Base-by-base conservation (phyloP, 1,140 invertebrate genomes). In the Aphelinus certus region DNA sequence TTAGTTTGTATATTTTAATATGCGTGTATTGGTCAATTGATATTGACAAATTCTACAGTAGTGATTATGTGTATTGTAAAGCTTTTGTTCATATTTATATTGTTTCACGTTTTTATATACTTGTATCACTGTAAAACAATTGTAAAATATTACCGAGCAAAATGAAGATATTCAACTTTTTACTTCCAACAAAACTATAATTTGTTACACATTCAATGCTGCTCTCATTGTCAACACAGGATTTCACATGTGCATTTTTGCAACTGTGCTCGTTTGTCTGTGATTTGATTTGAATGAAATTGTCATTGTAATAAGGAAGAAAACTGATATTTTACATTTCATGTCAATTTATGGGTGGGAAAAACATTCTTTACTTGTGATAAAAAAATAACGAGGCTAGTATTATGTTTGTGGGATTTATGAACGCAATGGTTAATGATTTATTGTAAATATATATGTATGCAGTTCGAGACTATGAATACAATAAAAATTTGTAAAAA, bases 401-500 rank as follows among this genome's bases (percentile, higher is more conserved):
- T 67, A 26, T 26, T 26, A 5, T 56, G 26, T 67, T 6, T 56
- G 48, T 47, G 53, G 7, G 55, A 67, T 67, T 67, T 67, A 67
- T 67, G 55, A 67, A 56, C 43, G 48, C 53, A 56, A 46, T 42
- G 26, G 48, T 4, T 6, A 65, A 53, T 67, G 7, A 10, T 45
- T 56, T 46, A 67, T 56, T 67, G 65, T 67, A 56, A 10, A 67
- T 67, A 56, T 67, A 26, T 26, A 42, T 67, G 51, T 49, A 65
- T 67, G 51, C 56, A 67, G 43, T 67, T 65, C 47, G 26, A 42
- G n/a, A 56, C 46, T 67, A 56, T 51, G 26, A 67, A 46, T 46
- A 67, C 6, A 4, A 67, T 67, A 56, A 51, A 67, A 67, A 55
- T 7, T 66, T 67, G 65, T 67, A 67, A 42, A 55, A 67, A 67